phyloP scores from a whole-genome alignment of 2,797 vertebrate species.

The Uromys caudimaculatus region DNA sequence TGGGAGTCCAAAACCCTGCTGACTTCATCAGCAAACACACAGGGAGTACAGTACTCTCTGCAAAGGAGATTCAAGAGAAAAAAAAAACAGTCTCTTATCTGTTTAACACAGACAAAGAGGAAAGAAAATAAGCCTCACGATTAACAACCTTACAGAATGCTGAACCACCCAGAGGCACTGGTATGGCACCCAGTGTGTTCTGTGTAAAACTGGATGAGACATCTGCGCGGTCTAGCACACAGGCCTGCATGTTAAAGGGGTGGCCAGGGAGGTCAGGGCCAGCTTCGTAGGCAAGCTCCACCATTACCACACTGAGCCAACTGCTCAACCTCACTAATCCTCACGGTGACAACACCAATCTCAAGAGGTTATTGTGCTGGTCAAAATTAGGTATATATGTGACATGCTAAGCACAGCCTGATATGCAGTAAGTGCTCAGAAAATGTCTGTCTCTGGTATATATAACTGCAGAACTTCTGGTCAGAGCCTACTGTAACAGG shows the following conservation, averaged over 20 bases:
- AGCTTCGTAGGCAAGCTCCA: not conserved
- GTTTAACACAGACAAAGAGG: slow-evolving; percentile 51
- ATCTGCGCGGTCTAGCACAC: not conserved
- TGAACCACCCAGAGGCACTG: slow-evolving; percentile 29
- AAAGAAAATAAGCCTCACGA: slow-evolving; percentile 59
- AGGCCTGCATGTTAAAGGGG: not conserved
- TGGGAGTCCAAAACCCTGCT: slow-evolving; percentile 61
- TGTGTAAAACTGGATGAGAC: not conserved
- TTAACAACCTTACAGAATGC: slow-evolving; percentile 4
- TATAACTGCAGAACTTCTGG: not conserved
- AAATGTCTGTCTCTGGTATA: not conserved
- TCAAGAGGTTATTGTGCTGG: not conserved
- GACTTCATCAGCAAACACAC: slow-evolving; percentile 71
- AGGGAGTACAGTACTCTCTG: slow-evolving; percentile 25
- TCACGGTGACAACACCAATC: not conserved
- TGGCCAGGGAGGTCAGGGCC: not conserved
- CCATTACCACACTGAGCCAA: not conserved
- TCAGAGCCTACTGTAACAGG: not conserved
- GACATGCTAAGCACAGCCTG: not conserved
- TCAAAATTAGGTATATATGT: not conserved
- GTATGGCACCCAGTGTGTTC: not conserved
- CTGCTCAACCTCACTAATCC: not conserved
- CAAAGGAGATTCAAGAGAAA: slow-evolving; percentile 57
- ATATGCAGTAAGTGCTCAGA: not conserved
- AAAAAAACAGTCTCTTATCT: not conserved